Evolutionary conservation across 2,888 invertebrate genomes (phyloP).

Genomic region (Nomada goodeniana): DNA sequence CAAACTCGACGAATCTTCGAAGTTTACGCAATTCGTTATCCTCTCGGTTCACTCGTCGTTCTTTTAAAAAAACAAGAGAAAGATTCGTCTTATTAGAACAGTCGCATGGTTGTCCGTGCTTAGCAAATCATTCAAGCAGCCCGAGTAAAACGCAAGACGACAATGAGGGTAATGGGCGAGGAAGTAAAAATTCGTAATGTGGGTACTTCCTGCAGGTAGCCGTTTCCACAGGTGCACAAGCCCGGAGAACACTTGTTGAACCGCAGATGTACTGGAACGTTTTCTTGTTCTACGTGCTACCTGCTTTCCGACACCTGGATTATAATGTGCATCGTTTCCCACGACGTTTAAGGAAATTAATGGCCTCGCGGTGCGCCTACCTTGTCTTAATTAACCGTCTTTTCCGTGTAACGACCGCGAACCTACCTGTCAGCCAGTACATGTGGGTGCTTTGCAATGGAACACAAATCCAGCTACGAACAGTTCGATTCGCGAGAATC

Average conservation of each 20-base stretch:
- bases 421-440: not conserved
- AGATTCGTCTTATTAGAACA: not conserved
- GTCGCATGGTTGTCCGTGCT: not conserved
- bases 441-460: constrained; percentile 64
- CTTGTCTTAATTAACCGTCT: constrained; percentile 41
- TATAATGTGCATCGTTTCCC: constrained; percentile 47
- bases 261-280: constrained; percentile 73
- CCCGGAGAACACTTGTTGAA: constrained; percentile 65
- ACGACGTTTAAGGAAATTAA: constrained; percentile 62
- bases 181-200: constrained; percentile 59
- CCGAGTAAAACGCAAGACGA: not conserved
- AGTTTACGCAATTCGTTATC: too few relatives aligned
- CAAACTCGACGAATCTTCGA: too few relatives aligned
- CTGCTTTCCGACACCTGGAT: constrained; percentile 75
- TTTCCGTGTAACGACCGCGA: not conserved
- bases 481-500: not conserved
- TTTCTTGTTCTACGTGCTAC: constrained; percentile 55
- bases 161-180: constrained; percentile 1
- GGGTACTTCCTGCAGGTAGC: constrained; percentile 69
- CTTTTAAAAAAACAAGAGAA: too few relatives aligned
- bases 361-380: not conserved
- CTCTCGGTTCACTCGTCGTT: too few relatives aligned
- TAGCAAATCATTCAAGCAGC: not conserved
- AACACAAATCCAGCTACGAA: constrained; percentile 12
- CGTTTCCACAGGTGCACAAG: constrained; percentile 68